These are phyloP conservation scores for Phaedon cochleariae DNA, from an alignment of 2,888 invertebrate genomes.

Conservation along the genomic window DNA sequence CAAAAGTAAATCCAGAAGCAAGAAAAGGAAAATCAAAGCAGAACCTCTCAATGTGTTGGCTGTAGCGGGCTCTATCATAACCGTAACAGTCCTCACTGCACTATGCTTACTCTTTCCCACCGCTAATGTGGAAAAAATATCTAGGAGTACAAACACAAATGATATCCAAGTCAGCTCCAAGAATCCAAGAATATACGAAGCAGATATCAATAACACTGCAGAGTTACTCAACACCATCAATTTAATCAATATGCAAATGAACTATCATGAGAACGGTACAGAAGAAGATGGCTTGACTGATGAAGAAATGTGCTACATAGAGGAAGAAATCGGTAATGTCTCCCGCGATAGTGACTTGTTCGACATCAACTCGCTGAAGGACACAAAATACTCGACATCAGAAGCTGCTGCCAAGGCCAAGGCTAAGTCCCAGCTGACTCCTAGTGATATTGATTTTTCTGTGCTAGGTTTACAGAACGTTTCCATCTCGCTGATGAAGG, in stretches of 20 bases:
- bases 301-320: slow-evolving; percentile 21
- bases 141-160: slow-evolving; percentile 20
- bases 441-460: not conserved
- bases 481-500: slow-evolving; percentile 24
- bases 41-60: slow-evolving; percentile 11
- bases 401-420: not conserved
- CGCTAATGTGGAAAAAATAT: not conserved
- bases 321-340: slow-evolving; percentile 14
- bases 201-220: slow-evolving; percentile 27
- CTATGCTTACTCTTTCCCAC: slow-evolving; percentile 15
- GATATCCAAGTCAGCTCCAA: slow-evolving; percentile 15
- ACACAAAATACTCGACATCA: no score
- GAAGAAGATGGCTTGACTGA: slow-evolving; percentile 5
- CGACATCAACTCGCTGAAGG: not conserved
- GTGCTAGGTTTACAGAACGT: slow-evolving; percentile 19
- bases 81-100: slow-evolving; percentile 19
- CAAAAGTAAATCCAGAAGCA: slow-evolving; percentile 14
- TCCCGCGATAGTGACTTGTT: not conserved
- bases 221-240: slow-evolving; percentile 27
- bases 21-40: slow-evolving; percentile 1
- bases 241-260: slow-evolving; percentile 14
- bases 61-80: slow-evolving; percentile 16
- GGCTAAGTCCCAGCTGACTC: not conserved
- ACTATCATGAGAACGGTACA: slow-evolving; percentile 14
- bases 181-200: slow-evolving; percentile 5